Evolutionary conservation across 2,113 vertebrate genomes (phyloP).

Genomic region (Albula glossodonta): DNA sequence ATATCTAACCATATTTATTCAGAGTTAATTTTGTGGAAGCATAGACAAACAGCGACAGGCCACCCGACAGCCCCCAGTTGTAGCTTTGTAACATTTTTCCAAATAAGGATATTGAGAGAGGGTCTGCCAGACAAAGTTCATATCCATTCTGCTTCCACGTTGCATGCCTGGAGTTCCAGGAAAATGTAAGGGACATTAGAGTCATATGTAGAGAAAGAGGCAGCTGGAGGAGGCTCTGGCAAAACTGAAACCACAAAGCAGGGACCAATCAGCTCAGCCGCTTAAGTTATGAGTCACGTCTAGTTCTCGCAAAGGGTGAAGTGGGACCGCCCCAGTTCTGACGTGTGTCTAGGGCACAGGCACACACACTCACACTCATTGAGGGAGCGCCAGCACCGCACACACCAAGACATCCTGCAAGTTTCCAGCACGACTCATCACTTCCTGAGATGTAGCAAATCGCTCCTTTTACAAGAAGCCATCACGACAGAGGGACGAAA

Average conservation of each 20-base stretch:
- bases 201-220: not conserved
- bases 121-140: not conserved
- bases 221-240: not conserved
- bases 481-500: not conserved
- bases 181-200: not conserved
- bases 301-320: not conserved
- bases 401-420: not conserved
- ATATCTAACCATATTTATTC: no score
- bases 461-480: not conserved
- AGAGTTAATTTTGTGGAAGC: no score
- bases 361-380: not conserved
- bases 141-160: not conserved
- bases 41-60: no score
- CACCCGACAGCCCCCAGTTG: not conserved
- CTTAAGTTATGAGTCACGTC: conserved; percentile 11
- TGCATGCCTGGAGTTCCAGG: no score
- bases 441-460: not conserved
- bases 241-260: conserved; percentile 11
- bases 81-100: not conserved
- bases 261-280: not conserved
- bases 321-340: not conserved
- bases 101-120: not conserved
- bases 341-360: conserved; percentile 14
- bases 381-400: not conserved
- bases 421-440: conserved; percentile 12